Conservation (phyloP, 2,113 vertebrate species). For the Sisor rabdophorus region DNA sequence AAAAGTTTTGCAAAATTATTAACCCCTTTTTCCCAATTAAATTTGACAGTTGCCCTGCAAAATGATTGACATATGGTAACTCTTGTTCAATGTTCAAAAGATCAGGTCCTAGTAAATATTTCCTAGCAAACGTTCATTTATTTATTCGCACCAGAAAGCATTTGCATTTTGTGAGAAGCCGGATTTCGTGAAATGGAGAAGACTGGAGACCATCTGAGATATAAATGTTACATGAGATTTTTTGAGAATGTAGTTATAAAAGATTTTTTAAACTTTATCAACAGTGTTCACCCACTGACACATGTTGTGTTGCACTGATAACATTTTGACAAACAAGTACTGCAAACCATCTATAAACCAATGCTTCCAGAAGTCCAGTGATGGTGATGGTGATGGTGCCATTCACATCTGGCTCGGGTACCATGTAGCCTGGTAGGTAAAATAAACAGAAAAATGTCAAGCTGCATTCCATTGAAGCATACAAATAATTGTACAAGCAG, state of each 20-base stretch:
- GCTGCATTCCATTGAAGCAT: slow-evolving; percentile 62
- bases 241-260: background rate
- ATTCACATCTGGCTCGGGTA: too few species aligned
- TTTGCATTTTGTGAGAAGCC: background rate
- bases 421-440: slow-evolving; percentile 55
- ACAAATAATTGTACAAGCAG: slow-evolving; percentile 59
- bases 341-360: too few species aligned
- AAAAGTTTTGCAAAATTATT: background rate
- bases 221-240: background rate
- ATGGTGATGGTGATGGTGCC: too few species aligned
- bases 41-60: background rate
- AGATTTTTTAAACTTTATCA: background rate
- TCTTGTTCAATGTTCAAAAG: background rate
- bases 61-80: background rate
- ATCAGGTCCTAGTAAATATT: background rate
- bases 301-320: background rate
- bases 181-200: background rate
- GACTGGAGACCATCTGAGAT: background rate
- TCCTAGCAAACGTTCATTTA: background rate
- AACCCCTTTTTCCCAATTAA: background rate
- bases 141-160: background rate
- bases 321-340: background rate
- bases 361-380: slow-evolving; percentile 12
- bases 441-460: slow-evolving; percentile 63
- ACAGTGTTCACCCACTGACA: too few species aligned